Conservation (phyloP, 1,140 invertebrate species). For the Drosophila oshimai region DNA sequence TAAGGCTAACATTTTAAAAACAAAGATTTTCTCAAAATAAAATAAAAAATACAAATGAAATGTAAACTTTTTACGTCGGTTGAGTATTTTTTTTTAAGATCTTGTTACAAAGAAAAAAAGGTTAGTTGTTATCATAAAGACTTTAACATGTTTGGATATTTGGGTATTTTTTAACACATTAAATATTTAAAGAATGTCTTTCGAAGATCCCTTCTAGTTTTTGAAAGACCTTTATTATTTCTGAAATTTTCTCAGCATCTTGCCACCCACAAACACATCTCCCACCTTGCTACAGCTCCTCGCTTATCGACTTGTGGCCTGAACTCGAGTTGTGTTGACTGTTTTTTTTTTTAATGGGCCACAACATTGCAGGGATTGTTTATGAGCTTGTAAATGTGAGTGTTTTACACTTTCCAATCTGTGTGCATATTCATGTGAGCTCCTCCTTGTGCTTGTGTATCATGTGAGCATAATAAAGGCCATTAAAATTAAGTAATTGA, state of each 20-base stretch:
- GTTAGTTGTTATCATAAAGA: too few species aligned
- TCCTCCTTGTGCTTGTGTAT: conserved; percentile 17
- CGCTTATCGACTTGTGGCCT: not conserved
- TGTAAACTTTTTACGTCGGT: too few species aligned
- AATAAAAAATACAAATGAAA: too few species aligned
- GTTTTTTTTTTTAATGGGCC: conserved; percentile 45
- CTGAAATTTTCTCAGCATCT: not conserved
- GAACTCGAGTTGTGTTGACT: conserved; percentile 19
- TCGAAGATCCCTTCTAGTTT: not conserved
- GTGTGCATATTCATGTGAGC: conserved; percentile 35
- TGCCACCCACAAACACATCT: not conserved
- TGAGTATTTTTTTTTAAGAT: too few species aligned
- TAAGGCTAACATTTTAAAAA: too few species aligned
- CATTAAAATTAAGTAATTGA: conserved; percentile 71
- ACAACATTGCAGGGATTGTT: conserved; percentile 31
- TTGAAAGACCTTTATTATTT: not conserved
- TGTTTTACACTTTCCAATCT: conserved; percentile 54
- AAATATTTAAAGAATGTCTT: not conserved
- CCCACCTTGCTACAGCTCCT: not conserved
- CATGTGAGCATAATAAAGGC: conserved; percentile 64
- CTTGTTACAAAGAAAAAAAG: too few species aligned
- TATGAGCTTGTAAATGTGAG: conserved; percentile 43
- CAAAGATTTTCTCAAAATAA: too few species aligned
- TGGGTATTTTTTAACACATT: too few species aligned
- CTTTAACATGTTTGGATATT: too few species aligned